These are phyloP conservation scores for Odocoileus virginianus DNA, from an alignment of 2,113 vertebrate genomes.

Conservation along the genomic window DNA sequence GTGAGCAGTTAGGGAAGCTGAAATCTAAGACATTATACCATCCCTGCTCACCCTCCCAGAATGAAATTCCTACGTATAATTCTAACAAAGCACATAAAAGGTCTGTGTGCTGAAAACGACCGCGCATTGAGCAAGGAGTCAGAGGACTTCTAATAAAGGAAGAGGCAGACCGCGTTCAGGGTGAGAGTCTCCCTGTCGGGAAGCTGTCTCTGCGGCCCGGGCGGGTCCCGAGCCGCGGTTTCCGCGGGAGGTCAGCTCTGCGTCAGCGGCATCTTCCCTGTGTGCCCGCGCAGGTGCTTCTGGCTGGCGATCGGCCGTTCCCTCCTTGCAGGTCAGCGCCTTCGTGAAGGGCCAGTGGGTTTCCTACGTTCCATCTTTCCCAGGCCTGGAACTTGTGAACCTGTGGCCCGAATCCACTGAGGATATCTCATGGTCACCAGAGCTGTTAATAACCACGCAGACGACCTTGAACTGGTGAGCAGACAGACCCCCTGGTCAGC, in stretches of 20 bases:
- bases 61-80: neutral
- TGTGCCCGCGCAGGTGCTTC: rapidly evolving
- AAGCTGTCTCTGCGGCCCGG: neutral
- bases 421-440: neutral
- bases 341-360: neutral
- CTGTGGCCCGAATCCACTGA: neutral
- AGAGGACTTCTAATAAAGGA: neutral
- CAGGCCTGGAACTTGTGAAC: neutral
- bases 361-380: neutral
- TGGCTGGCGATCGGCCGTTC: rapidly evolving
- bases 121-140: rapidly evolving
- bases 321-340: neutral
- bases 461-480: neutral
- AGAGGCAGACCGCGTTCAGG: rapidly evolving
- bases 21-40: neutral
- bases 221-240: neutral
- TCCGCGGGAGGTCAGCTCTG: rapidly evolving
- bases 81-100: neutral
- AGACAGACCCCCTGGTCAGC: neutral
- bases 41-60: neutral
- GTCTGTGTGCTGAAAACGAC: neutral
- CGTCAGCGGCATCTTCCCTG: rapidly evolving
- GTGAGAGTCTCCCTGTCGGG: rapidly evolving
- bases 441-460: neutral
- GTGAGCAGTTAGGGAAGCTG: neutral